phyloP scores from a whole-genome alignment of 2,797 vertebrate genomes.

The Aulostomus chinensis region DNA sequence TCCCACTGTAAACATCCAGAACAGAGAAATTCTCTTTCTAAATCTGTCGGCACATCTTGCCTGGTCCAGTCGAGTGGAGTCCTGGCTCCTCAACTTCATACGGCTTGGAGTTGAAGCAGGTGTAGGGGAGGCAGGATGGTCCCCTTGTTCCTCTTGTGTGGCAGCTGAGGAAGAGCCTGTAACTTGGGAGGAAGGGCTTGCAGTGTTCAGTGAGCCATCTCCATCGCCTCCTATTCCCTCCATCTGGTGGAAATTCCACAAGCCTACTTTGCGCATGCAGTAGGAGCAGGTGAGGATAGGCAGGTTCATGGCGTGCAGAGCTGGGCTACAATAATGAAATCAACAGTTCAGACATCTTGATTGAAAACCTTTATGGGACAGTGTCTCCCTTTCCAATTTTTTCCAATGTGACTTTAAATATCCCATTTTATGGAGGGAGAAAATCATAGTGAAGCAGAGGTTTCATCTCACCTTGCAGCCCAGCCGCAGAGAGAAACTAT shows the following conservation, averaged over 20 bases:
- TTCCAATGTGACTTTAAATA: too few relatives aligned
- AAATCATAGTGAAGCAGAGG: too few relatives aligned
- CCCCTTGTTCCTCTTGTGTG: constrained; percentile 64
- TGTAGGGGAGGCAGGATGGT: constrained; percentile 56
- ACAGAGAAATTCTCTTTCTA: too few relatives aligned
- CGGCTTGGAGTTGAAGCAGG: constrained; percentile 77
- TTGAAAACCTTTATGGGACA: too few relatives aligned
- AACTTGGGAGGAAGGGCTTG: constrained; percentile 15
- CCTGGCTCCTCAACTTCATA: constrained; percentile 93
- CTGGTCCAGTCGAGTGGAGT: constrained; percentile 75
- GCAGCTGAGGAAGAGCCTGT: constrained; percentile 1
- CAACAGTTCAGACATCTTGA: constrained; percentile 7
- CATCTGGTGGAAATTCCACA: constrained; percentile 93
- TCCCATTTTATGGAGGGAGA: neutral
- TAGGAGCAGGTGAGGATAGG: constrained; percentile 88
- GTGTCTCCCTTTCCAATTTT: too few relatives aligned
- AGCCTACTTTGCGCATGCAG: constrained; percentile 92
- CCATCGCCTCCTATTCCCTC: constrained; percentile 69
- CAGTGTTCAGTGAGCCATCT: constrained; percentile 59
- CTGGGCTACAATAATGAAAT: constrained; percentile 66
- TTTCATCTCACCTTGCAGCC: constrained; percentile 83
- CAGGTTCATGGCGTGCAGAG: constrained; percentile 78
- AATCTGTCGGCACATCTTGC: constrained; percentile 44
- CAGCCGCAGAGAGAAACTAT: constrained; percentile 91
- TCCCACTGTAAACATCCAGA: too few relatives aligned